Evolutionary conservation across 1,140 invertebrate species (phyloP).

Genomic region (Camponotus vicinus): DNA sequence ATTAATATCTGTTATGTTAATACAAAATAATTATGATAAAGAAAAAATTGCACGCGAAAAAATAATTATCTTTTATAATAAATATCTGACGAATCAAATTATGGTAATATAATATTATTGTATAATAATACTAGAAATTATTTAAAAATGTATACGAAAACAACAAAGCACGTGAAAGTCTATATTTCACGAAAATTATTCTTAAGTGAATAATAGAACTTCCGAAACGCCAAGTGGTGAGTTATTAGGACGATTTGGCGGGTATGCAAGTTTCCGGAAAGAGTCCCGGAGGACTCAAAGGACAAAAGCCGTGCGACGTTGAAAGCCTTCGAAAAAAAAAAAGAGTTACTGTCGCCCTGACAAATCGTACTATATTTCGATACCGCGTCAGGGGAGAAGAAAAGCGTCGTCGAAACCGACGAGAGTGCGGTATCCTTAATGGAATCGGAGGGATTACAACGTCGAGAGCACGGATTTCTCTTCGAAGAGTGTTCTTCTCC

Average conservation of each 20-base stretch:
- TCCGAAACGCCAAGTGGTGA: not conserved
- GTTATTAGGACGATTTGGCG: constrained; percentile 19
- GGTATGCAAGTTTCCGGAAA: constrained; percentile 14
- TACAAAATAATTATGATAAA: not conserved
- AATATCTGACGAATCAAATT: not conserved
- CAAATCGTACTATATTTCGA: constrained; percentile 72
- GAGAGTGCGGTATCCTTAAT: constrained; percentile 61
- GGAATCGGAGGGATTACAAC: constrained; percentile 73
- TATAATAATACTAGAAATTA: not conserved
- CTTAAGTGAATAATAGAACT: constrained; percentile 3
- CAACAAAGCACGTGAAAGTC: not conserved
- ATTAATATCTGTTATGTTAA: not conserved
- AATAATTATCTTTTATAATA: not conserved
- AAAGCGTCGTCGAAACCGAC: constrained; percentile 58
- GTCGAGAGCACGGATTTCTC: constrained; percentile 62
- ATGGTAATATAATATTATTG: not conserved
- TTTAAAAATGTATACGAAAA: not conserved
- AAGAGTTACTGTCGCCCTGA: constrained; percentile 56
- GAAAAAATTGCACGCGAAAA: not conserved
- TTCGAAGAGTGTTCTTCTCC: constrained; percentile 4
- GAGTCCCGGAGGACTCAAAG: constrained; percentile 37
- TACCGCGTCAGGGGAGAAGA: constrained; percentile 40
- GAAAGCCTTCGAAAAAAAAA: constrained; percentile 61
- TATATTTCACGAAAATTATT: not conserved
- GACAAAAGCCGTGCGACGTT: constrained; percentile 49